Conservation (phyloP, 2,888 invertebrate species). For the Chymomyza caudatula region DNA sequence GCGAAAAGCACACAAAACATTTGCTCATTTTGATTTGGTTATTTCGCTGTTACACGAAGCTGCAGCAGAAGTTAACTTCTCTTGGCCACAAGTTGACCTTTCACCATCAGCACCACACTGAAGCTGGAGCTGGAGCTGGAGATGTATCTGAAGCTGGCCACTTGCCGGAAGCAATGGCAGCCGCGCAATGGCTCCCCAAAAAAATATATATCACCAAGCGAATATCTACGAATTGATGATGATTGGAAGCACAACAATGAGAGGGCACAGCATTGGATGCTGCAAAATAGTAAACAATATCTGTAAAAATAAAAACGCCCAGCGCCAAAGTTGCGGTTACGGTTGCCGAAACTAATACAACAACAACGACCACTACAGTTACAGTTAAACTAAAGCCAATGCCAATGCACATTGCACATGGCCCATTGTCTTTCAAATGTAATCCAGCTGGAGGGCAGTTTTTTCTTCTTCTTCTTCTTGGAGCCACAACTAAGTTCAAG, state of each 20-base stretch:
- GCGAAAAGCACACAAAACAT: constrained; percentile 34
- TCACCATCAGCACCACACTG: constrained; percentile 35
- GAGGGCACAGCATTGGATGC: constrained; percentile 50
- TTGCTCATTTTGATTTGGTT: constrained; percentile 68
- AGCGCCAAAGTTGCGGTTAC: constrained; percentile 51
- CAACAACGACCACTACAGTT: background rate
- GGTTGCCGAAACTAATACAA: constrained; percentile 43
- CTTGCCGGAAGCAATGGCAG: constrained; percentile 58
- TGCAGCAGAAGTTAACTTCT: constrained; percentile 52
- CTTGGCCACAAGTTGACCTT: constrained; percentile 65
- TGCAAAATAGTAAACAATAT: constrained; percentile 70
- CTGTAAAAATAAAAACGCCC: constrained; percentile 77
- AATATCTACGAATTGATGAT: constrained; percentile 61
- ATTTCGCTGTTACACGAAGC: constrained; percentile 63
- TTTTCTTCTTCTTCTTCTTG: too few species aligned
- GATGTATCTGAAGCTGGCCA: constrained; percentile 19
- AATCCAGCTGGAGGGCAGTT: constrained; percentile 45
- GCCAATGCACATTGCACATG: constrained; percentile 6
- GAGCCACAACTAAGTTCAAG: background rate
- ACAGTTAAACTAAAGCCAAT: constrained; percentile 22
- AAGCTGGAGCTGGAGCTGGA: background rate
- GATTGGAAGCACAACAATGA: constrained; percentile 59
- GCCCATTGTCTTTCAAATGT: constrained; percentile 44
- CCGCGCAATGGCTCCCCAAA: constrained; percentile 46
- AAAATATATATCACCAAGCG: constrained; percentile 61